Percentiles rank a stretch among this genome's conserved stretches.
Evolutionary conservation across 2,888 invertebrate species (phyloP).

Genomic region (Crioceris asparagi): DNA sequence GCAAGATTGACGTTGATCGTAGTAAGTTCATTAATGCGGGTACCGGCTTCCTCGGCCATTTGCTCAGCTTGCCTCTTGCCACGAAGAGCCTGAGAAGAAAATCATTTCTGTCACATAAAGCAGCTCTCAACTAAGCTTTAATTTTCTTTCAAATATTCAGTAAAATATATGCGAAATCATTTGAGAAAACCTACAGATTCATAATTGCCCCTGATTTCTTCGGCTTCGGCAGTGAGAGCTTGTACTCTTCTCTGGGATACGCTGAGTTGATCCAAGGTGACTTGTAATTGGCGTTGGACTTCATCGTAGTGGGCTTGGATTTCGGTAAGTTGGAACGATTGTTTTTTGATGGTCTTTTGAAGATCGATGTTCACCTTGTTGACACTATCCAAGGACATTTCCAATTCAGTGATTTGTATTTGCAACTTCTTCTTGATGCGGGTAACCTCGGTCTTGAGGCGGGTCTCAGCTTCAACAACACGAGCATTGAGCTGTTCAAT

Average conservation of each 20-base stretch:
- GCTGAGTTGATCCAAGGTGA: constrained; percentile 87
- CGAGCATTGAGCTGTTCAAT: constrained; percentile 93
- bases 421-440: constrained; percentile 99
- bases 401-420: constrained; percentile 93
- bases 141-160: constrained; percentile 1
- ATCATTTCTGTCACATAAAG: neutral
- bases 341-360: constrained; percentile 96
- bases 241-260: constrained; percentile 84
- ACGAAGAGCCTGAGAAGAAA: constrained; percentile 62
- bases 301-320: constrained; percentile 94
- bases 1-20: constrained; percentile 92
- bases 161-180: neutral
- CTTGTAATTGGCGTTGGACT: constrained; percentile 89
- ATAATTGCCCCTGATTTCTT: constrained; percentile 88
- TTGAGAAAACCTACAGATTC: constrained; percentile 51
- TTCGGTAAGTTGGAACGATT: constrained; percentile 83
- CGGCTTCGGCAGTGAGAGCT: constrained; percentile 87
- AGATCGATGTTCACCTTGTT: constrained; percentile 97
- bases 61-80: constrained; percentile 84
- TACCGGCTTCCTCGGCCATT: constrained; percentile 80
- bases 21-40: constrained; percentile 88
- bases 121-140: neutral
- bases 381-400: constrained; percentile 92
- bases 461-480: constrained; percentile 92
- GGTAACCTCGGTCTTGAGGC: constrained; percentile 87